phyloP scores from a whole-genome alignment of 2,113 vertebrate species.

The Anhinga anhinga region DNA sequence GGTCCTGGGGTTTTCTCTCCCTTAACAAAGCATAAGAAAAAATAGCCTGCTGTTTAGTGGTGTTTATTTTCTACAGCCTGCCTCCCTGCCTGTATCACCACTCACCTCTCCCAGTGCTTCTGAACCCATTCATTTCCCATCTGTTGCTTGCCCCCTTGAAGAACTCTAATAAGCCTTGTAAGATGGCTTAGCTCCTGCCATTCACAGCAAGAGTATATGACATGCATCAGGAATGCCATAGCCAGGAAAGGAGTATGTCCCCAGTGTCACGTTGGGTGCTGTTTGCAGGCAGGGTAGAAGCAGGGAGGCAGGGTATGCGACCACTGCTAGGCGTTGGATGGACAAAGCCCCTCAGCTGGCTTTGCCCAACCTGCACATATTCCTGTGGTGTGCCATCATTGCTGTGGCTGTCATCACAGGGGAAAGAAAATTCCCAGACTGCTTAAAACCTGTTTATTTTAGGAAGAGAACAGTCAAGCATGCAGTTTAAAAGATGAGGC shows the following conservation, averaged over 20 bases:
- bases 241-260: not conserved
- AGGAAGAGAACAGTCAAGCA: not conserved
- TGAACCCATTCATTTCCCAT: not conserved
- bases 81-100: not conserved
- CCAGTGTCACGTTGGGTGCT: not conserved
- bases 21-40: not conserved
- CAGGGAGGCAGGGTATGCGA: not conserved
- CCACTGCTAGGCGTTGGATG: fast-evolving
- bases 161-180: not conserved
- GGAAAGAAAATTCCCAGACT: not conserved
- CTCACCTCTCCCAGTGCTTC: not conserved
- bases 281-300: not conserved
- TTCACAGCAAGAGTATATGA: not conserved
- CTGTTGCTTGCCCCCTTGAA: not conserved
- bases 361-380: not conserved
- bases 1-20: not conserved
- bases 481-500: not conserved
- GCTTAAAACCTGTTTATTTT: not conserved
- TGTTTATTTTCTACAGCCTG: not conserved
- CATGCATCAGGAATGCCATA: not conserved
- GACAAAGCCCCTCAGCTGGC: not conserved
- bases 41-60: not conserved
- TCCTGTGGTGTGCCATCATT: not conserved
- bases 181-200: not conserved
- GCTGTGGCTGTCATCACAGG: not conserved